Evolutionary conservation across 2,797 vertebrate genomes (phyloP), one percentile per base, ranked within the genome.

Genomic region (Muraenolepis orangiensis): DNA sequence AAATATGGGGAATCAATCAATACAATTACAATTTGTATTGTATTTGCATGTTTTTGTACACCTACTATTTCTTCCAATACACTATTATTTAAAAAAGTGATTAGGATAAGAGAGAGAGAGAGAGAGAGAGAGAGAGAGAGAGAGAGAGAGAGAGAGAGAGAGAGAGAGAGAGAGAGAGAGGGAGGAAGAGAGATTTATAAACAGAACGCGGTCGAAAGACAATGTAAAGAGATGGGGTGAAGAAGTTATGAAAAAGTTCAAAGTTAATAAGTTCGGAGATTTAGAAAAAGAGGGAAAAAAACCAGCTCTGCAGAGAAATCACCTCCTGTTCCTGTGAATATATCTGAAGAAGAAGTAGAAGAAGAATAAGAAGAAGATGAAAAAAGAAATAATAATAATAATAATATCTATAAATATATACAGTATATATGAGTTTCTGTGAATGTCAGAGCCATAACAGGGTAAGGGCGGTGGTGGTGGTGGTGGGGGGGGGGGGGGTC

Each of bases 401-500:
- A 8, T 5, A 5, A 61, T 61, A 61, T 61, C 10, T 61, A 6
- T n/a, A 61, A 5, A 6, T 61, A 61, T 61, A 61, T 61, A 61
- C 20, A 4, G 20, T 57, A 57, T 57, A 82, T 75, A 72, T 66
- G 76, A 28, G 2, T 83, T 80, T 86, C 80, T 18, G 76, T 1
- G 1, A 78, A 80, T 82, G 80, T 76, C 71, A 69, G 73, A 77
- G 73, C 79, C 42, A 57, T 36, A 72, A 32, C 67, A 64, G 72
- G 85, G 79, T 82, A 80, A 85, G 73, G 78, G 75, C 79, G 80
- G 86, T 87, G 85, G 75, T 73, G 84, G 76, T 83, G 78, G 75
- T 79, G 80, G 86, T 87, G 85, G 75, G 74, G 78, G 75, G 80
- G 80, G 86, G 87, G 85, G 75, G 74, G 84, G 76, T 83, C 7